phyloP scores from a whole-genome alignment of 1,140 invertebrate genomes.

The Aphaenogaster floridana region DNA sequence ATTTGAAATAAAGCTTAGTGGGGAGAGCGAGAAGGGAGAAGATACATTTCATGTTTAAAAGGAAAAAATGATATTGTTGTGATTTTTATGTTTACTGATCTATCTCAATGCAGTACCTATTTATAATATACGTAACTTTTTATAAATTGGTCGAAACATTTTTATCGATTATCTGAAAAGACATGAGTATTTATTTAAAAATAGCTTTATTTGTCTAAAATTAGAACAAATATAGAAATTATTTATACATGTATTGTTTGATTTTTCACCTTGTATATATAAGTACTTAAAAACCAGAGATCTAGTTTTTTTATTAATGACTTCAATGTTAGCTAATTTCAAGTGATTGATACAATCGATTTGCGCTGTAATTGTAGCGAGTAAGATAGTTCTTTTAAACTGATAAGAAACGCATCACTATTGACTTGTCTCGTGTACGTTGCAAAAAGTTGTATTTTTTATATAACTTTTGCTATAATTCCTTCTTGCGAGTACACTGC shows the following conservation, averaged over 20 bases:
- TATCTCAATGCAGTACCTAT: no score
- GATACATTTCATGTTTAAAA: background rate
- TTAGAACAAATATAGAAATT: background rate
- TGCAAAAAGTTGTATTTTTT: conserved; percentile 19
- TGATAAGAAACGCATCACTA: background rate
- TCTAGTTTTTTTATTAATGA: background rate
- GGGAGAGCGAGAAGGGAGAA: background rate
- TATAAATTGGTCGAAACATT: no score
- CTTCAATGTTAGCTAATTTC: background rate
- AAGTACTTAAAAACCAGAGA: background rate
- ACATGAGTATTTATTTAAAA: background rate
- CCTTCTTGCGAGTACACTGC: conserved; percentile 7
- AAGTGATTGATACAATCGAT: background rate
- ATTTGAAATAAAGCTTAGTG: background rate
- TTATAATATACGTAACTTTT: no score
- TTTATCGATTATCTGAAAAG: no score
- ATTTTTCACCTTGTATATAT: background rate
- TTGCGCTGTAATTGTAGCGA: background rate
- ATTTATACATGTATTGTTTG: background rate
- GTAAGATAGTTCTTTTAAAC: background rate
- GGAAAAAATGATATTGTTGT: background rate
- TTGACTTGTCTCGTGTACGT: background rate
- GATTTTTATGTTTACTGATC: background rate
- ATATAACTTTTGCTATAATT: conserved; percentile 50
- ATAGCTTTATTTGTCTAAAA: background rate